Percentiles rank a stretch among this genome's conserved stretches.
phyloP scores from a whole-genome alignment of 1,140 invertebrate genomes.

The Lysiphlebus fabarum region DNA sequence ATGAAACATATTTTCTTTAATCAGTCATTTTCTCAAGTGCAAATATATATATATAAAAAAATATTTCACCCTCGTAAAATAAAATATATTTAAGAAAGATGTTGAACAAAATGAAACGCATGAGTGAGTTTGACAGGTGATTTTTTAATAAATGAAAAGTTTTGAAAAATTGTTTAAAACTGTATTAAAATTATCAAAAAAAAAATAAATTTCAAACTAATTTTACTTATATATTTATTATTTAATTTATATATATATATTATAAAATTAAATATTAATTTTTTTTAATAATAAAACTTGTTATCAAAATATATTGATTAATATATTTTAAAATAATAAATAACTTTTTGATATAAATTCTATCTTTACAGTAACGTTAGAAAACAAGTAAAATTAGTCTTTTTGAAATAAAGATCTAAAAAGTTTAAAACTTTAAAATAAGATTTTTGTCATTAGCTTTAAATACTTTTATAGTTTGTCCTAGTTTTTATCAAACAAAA shows the following conservation, averaged over 20 bases:
- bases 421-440: constrained; percentile 30
- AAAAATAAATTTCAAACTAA: not conserved
- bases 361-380: too few species aligned
- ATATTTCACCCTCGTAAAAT: constrained; percentile 10
- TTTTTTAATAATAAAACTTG: not conserved
- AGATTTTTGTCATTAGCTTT: constrained; percentile 31
- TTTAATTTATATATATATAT: too few species aligned
- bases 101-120: constrained; percentile 39
- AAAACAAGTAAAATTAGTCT: constrained; percentile 20
- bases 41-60: constrained; percentile 3
- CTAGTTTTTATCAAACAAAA: constrained; percentile 14
- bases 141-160: constrained; percentile 36
- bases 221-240: not conserved
- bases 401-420: constrained; percentile 13
- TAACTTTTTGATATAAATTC: too few species aligned
- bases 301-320: not conserved
- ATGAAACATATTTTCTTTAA: constrained; percentile 44
- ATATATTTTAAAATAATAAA: not conserved
- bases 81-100: constrained; percentile 13
- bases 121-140: constrained; percentile 40
- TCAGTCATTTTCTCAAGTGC: constrained; percentile 36
- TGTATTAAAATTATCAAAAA: constrained; percentile 1
- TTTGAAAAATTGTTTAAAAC: constrained; percentile 11
- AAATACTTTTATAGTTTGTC: constrained; percentile 27
- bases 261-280: too few species aligned